Conservation (phyloP, 92 coral and sea anemone species). For the Phenganax stokvisi region DNA sequence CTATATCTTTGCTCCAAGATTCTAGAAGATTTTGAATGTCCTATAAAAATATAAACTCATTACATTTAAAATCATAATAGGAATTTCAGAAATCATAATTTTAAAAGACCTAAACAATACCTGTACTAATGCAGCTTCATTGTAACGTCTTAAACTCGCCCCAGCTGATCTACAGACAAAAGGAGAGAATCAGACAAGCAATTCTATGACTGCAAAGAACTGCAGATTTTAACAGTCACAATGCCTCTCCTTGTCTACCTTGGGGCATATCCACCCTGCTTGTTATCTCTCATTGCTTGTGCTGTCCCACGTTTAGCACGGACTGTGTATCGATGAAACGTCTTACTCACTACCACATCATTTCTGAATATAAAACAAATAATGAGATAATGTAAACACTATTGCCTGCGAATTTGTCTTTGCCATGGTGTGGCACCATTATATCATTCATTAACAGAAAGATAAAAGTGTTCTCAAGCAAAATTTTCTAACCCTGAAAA, state of each 20-base stretch:
- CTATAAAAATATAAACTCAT: constrained; percentile 35
- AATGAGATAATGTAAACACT: neutral
- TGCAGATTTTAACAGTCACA: too few relatives aligned
- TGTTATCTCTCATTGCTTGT: constrained; percentile 81
- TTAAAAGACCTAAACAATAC: neutral
- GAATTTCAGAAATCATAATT: neutral
- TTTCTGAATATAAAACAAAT: neutral
- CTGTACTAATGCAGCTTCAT: constrained; percentile 92
- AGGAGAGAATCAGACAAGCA: neutral
- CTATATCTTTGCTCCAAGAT: constrained; percentile 79
- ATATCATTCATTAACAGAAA: neutral
- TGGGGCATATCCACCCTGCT: constrained; percentile 84
- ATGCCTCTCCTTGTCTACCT: constrained; percentile 42
- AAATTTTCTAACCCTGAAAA: constrained; percentile 53
- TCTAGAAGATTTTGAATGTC: constrained; percentile 76
- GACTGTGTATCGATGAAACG: constrained; percentile 94
- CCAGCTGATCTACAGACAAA: constrained; percentile 73
- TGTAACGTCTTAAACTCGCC: constrained; percentile 80
- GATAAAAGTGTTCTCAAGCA: neutral
- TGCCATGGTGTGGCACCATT: neutral
- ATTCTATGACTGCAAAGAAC: neutral
- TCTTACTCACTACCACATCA: constrained; percentile 71
- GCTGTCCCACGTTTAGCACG: constrained; percentile 94
- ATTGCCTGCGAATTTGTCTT: too few relatives aligned
- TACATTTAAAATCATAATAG: neutral